Percentiles rank a stretch among this genome's conserved stretches.
These are phyloP conservation scores for Erpobdella octoculata DNA, from an alignment of 2,888 invertebrate species.

Conservation along the genomic window DNA sequence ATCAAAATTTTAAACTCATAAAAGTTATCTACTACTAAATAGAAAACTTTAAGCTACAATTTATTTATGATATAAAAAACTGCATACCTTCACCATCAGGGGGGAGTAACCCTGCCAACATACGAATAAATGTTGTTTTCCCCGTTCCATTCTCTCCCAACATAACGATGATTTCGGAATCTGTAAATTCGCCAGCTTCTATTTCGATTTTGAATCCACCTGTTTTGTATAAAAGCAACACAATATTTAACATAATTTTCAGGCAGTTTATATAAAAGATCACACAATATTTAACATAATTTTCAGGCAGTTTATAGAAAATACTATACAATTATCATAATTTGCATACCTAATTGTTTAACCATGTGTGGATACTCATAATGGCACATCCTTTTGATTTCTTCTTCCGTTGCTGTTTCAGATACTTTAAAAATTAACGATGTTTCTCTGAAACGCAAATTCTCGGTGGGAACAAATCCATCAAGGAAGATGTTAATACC, in stretches of 20 bases:
- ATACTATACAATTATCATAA: not conserved
- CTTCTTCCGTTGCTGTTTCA: conserved; percentile 92
- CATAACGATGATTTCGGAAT: conserved; percentile 95
- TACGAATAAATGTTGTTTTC: conserved; percentile 95
- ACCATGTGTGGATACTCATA: conserved; percentile 89
- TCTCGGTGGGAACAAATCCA: conserved; percentile 97
- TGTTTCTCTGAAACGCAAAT: conserved; percentile 92
- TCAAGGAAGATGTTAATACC: conserved; percentile 97
- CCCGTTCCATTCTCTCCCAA: conserved; percentile 94
- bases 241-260: not conserved
- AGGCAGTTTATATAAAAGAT: not conserved
- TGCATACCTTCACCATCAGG: conserved; percentile 77
- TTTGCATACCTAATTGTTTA: conserved; percentile 57
- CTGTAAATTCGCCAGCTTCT: conserved; percentile 82
- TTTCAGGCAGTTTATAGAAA: not conserved
- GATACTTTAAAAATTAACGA: conserved; percentile 95
- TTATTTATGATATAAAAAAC: no score
- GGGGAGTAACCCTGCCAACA: conserved; percentile 89
- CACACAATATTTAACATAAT: not conserved
- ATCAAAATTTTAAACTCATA: not conserved
- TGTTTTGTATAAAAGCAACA: conserved; percentile 33
- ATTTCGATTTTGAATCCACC: conserved; percentile 39
- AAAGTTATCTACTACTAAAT: not conserved
- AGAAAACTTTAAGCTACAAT: no score
- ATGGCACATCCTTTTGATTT: conserved; percentile 90